Conservation (phyloP, 2,888 invertebrate species). For the Aporophyla lueneburgensis region DNA sequence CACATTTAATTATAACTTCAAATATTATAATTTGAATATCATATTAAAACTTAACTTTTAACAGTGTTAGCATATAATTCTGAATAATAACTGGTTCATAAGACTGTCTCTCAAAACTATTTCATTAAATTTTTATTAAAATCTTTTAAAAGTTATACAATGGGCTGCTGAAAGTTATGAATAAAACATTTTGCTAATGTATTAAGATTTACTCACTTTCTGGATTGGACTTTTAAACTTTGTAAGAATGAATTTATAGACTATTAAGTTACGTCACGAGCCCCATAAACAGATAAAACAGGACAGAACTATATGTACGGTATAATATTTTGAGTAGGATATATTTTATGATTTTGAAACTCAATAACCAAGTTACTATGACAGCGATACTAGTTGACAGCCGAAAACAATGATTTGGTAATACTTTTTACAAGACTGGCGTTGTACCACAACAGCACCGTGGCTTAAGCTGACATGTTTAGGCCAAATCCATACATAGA, state of each 20-base stretch:
- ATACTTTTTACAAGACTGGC: background rate
- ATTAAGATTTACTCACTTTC: constrained; percentile 47
- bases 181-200: constrained; percentile 61
- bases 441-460: background rate
- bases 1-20: constrained; percentile 4
- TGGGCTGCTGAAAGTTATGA: constrained; percentile 45
- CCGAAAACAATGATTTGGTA: background rate
- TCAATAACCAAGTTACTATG: background rate
- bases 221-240: constrained; percentile 26
- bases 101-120: constrained; percentile 49
- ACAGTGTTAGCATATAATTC: constrained; percentile 28
- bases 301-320: background rate
- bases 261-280: constrained; percentile 31
- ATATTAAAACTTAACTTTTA: constrained; percentile 26
- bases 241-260: constrained; percentile 42
- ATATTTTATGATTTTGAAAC: background rate
- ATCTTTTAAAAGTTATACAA: constrained; percentile 52
- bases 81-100: constrained; percentile 39
- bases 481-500: too few species aligned
- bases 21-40: constrained; percentile 13
- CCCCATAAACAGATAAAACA: constrained; percentile 21
- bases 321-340: background rate
- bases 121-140: constrained; percentile 53
- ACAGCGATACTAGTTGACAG: background rate
- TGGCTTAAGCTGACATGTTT: background rate